These are phyloP conservation scores for Platalea minor DNA, from an alignment of 2,797 vertebrate genomes.

Conservation along the genomic window DNA sequence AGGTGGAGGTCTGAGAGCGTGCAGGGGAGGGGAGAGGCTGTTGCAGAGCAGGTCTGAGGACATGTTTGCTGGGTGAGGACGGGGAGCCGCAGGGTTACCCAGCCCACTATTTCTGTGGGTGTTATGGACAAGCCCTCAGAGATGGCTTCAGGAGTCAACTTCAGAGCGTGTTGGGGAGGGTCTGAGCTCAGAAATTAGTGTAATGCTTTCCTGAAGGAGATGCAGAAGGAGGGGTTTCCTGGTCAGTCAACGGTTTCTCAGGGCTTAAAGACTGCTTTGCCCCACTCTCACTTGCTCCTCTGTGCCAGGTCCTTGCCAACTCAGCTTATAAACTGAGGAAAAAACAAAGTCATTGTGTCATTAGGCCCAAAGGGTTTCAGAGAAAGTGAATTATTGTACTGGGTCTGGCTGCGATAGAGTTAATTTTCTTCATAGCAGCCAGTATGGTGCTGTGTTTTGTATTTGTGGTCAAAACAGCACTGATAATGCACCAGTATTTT, in stretches of 20 bases:
- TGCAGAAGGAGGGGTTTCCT: neutral
- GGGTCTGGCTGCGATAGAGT: accelerated
- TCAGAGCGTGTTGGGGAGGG: too few relatives aligned
- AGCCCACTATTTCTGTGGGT: accelerated
- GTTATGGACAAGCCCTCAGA: accelerated
- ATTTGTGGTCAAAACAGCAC: neutral
- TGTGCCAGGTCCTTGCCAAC: neutral
- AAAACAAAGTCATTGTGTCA: neutral
- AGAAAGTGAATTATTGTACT: neutral
- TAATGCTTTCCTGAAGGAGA: neutral
- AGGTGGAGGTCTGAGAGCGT: too few relatives aligned
- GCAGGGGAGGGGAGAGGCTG: neutral
- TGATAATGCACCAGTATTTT: neutral
- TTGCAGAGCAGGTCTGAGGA: neutral
- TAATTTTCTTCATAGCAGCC: neutral
- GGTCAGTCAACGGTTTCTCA: neutral
- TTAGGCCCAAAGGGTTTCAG: neutral
- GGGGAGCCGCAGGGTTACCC: neutral
- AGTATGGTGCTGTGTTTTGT: neutral
- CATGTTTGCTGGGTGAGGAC: neutral
- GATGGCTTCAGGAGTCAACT: neutral
- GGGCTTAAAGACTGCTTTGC: neutral
- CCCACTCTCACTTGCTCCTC: too few relatives aligned
- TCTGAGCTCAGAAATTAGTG: neutral
- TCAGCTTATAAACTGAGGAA: neutral